Evolutionary conservation across 2,888 invertebrate genomes (phyloP), one percentile per base, ranked within the genome.

Genomic region (Volucella bombylans): DNA sequence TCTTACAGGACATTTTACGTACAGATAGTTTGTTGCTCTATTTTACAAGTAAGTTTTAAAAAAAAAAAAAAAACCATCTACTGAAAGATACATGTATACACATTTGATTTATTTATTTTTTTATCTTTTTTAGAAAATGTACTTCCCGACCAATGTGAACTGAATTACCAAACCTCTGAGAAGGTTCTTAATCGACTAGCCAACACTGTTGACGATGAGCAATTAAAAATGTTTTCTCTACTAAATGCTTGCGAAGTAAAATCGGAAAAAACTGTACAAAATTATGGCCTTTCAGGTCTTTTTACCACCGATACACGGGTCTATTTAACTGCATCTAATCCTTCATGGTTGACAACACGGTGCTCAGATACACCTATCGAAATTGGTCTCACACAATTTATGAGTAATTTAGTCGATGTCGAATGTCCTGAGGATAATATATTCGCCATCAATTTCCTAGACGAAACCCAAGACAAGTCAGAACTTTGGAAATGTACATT

Each of bases 331-430:
- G 90, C 90, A 38, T 91, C 92, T 38, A 92, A 91, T 80, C 89
- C 93, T 49, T 89, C 91, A 8, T 94, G 94, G 93, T 88, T 94
- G 11, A 87, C 92, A 8, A 87, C 92, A 8, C 88, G 90, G 1
- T 88, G 88, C 31, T 88, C 88, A 14, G 88, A 89, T 65, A 82
- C 86, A 10, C 12, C 77, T 1, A 81, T 91, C 0, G 88, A 90
- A 23, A 87, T 92, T 8, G 88, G 89, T 43, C 87, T 90, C 11
- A 92, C 91, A 10, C 93, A 94, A 88, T 90, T 91, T 6, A 92
- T 94, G 91, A 93, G 92, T 79, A 93, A 93, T 89, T 89, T 94
- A 57, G 92, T 93, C 4, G 93, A 93, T 89, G 92, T 93, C 73
- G 90, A 91, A 41, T 88, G 87, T 1, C 47, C 87, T 2, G 92